A percentile compares a stretch with the other conserved stretches of the same genome.
These are phyloP conservation scores for Siderastrea radians DNA, from an alignment of 92 coral and sea anemone genomes.

Conservation along the genomic window DNA sequence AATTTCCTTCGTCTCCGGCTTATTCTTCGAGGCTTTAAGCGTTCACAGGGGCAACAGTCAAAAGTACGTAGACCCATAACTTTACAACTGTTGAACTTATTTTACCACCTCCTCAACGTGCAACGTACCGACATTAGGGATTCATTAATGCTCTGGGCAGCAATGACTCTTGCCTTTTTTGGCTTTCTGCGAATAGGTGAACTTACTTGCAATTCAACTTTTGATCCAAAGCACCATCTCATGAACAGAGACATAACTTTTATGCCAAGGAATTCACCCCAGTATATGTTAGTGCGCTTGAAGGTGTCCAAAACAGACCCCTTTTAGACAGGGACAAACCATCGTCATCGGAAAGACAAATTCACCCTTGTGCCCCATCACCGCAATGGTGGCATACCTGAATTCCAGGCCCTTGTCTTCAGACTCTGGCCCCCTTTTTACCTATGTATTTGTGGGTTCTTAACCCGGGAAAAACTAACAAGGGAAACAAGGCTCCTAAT, in stretches of 20 bases:
- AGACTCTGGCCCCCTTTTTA: too few relatives aligned
- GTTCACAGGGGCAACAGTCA: conserved; percentile 25
- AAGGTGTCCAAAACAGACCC: too few relatives aligned
- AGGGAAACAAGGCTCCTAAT: too few relatives aligned
- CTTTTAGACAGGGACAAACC: too few relatives aligned
- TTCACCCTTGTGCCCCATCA: too few relatives aligned
- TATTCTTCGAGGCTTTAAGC: conserved; percentile 58
- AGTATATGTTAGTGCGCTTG: too few relatives aligned
- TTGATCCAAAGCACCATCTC: conserved; percentile 30
- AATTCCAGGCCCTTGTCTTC: too few relatives aligned
- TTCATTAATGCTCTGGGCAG: conserved; percentile 68
- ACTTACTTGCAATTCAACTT: conserved; percentile 37
- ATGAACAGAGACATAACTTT: conserved; percentile 12
- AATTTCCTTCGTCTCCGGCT: conserved; percentile 53
- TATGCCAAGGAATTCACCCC: not conserved
- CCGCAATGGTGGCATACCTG: too few relatives aligned
- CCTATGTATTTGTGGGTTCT: too few relatives aligned
- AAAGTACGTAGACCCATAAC: conserved; percentile 62
- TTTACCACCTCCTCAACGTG: conserved; percentile 46
- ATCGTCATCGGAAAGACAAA: too few relatives aligned
- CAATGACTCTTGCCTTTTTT: conserved; percentile 61
- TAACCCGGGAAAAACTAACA: too few relatives aligned
- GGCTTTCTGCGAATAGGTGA: conserved; percentile 56
- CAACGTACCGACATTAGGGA: conserved; percentile 36
- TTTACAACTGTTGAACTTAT: conserved; percentile 29